Evolutionary conservation across 2,888 invertebrate species (phyloP).

Genomic region (Cantharis rustica): DNA sequence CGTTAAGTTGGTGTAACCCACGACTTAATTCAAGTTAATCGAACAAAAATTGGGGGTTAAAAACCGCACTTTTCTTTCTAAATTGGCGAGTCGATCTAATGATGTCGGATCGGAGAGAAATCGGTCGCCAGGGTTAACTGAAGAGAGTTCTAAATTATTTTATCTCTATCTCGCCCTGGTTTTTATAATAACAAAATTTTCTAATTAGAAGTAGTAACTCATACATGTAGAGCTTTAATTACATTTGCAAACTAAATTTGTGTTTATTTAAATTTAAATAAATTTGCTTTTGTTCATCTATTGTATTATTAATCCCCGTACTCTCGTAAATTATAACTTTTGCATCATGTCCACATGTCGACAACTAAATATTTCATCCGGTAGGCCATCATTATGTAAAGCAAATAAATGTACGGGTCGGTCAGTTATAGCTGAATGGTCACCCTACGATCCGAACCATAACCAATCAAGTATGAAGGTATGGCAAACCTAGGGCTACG

Average conservation of each 20-base stretch:
- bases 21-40: not conserved
- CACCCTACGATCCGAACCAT: conserved; percentile 7
- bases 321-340: conserved; percentile 6
- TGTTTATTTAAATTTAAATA: not conserved
- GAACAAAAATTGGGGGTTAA: not conserved
- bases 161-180: not conserved
- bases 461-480: conserved; percentile 16
- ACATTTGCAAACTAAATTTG: not conserved
- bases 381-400: not conserved
- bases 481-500: conserved; percentile 10
- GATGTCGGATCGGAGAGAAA: not conserved
- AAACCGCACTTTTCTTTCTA: not conserved
- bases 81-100: not conserved
- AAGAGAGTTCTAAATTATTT: not conserved
- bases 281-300: not conserved
- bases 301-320: conserved; percentile 9
- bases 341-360: not conserved
- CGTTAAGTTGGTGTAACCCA: not conserved
- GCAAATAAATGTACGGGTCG: conserved; percentile 11
- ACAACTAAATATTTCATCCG: conserved; percentile 10
- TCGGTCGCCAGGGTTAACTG: not conserved
- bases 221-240: not conserved
- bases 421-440: conserved; percentile 10
- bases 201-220: not conserved
- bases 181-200: not conserved